Evolutionary conservation across 1,140 invertebrate species (phyloP).

Genomic region (Lepidurus apus): DNA sequence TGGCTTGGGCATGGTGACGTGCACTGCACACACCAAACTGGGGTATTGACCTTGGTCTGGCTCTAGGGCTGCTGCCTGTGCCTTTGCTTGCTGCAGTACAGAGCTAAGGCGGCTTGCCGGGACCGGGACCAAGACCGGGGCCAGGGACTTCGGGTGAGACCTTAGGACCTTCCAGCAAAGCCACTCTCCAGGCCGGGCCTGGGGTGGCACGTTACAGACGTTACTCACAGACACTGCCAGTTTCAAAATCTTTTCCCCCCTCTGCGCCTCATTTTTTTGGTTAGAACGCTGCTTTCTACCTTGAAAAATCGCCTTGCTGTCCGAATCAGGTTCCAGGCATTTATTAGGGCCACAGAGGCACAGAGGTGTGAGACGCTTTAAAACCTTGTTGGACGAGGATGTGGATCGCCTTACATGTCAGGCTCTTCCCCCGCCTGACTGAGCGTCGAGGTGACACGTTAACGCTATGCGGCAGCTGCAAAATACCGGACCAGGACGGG

Average conservation of each 20-base stretch:
- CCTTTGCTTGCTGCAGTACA: neutral
- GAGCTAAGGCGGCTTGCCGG: neutral
- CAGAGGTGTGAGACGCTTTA: neutral
- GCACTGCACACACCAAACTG: slow-evolving; percentile 18
- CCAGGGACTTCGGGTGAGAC: neutral
- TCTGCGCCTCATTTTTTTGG: neutral
- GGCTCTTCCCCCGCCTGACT: neutral
- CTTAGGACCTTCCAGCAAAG: neutral
- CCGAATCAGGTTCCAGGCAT: neutral
- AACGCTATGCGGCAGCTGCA: slow-evolving; percentile 20
- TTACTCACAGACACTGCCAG: neutral
- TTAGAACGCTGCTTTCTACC: neutral
- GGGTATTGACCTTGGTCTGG: slow-evolving; percentile 20
- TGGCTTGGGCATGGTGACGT: neutral
- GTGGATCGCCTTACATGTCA: neutral
- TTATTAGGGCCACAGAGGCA: neutral
- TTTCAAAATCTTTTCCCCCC: neutral
- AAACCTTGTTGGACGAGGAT: neutral
- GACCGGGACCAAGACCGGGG: neutral
- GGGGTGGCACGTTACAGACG: slow-evolving; percentile 2
- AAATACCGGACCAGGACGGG: neutral
- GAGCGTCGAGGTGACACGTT: neutral
- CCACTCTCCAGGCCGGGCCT: slow-evolving; percentile 12
- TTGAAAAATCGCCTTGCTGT: neutral
- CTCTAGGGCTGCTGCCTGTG: neutral